These are phyloP conservation scores for Torymus auratus DNA, from an alignment of 2,888 invertebrate species.

Conservation along the genomic window DNA sequence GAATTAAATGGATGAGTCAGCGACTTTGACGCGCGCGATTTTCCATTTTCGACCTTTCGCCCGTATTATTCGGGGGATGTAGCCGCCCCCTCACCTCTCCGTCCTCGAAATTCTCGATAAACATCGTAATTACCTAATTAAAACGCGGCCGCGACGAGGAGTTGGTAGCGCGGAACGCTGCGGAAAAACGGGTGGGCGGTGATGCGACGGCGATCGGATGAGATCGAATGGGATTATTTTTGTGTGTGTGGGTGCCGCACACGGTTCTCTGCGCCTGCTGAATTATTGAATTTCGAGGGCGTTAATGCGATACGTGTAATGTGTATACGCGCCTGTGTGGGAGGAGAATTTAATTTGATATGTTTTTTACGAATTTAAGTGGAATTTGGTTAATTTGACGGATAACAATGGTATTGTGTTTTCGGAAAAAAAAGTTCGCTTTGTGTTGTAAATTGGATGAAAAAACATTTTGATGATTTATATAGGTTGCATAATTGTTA, in stretches of 20 bases:
- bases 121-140: constrained; percentile 52
- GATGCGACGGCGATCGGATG: not conserved
- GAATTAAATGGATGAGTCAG: constrained; percentile 51
- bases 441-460: too few species aligned
- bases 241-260: too few species aligned
- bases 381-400: too few species aligned
- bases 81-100: not conserved
- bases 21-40: constrained; percentile 46
- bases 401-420: too few species aligned
- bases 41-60: constrained; percentile 31
- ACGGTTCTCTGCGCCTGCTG: too few species aligned
- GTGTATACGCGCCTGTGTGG: not conserved
- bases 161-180: not conserved
- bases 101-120: constrained; percentile 30
- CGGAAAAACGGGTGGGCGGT: too few species aligned
- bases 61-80: not conserved
- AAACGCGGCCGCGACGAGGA: constrained; percentile 5
- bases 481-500: too few species aligned
- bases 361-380: too few species aligned
- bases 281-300: not conserved
- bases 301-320: not conserved
- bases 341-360: too few species aligned
- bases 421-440: too few species aligned
- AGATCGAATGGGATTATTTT: too few species aligned
- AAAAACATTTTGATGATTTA: too few species aligned